phyloP scores from a whole-genome alignment of 2,797 vertebrate species.

The Hippoglossus hippoglossus region DNA sequence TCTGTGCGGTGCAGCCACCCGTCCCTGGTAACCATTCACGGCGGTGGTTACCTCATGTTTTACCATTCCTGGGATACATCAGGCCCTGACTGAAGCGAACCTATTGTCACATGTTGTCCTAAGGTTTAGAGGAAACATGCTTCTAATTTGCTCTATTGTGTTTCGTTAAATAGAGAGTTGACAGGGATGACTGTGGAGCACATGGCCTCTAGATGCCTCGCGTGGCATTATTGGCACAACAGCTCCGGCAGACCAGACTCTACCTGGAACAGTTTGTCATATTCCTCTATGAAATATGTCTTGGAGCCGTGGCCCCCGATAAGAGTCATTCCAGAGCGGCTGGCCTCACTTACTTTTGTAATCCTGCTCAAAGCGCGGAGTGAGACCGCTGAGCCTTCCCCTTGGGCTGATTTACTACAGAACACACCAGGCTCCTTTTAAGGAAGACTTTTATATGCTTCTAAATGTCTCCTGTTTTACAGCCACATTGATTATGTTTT shows the following conservation, averaged over 20 bases:
- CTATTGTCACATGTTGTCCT: conserved; percentile 28
- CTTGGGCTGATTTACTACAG: conserved; percentile 64
- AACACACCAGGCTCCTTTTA: conserved; percentile 73
- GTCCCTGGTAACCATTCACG: conserved; percentile 27
- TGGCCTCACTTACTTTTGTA: conserved; percentile 68
- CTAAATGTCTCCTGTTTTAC: conserved; percentile 62
- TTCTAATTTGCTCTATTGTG: conserved; percentile 23
- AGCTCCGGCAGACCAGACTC: conserved; percentile 4
- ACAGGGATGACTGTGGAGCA: background rate
- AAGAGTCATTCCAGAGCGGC: conserved; percentile 37
- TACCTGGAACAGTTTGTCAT: conserved; percentile 34
- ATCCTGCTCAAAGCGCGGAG: conserved; percentile 59
- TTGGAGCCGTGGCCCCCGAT: conserved; percentile 2
- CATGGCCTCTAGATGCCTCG: background rate
- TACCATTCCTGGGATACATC: conserved; percentile 15
- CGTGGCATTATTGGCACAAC: background rate
- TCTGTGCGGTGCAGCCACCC: conserved; percentile 8
- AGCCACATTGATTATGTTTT: conserved; percentile 58
- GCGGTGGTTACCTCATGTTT: conserved; percentile 11
- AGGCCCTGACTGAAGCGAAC: conserved; percentile 14
- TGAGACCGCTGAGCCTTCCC: conserved; percentile 62
- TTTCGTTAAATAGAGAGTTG: background rate
- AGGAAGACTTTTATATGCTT: conserved; percentile 73
- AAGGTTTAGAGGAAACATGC: conserved; percentile 26
- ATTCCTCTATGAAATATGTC: conserved; percentile 32